phyloP scores from a whole-genome alignment of 2,113 vertebrate species.

The Muscicapa adusta region DNA sequence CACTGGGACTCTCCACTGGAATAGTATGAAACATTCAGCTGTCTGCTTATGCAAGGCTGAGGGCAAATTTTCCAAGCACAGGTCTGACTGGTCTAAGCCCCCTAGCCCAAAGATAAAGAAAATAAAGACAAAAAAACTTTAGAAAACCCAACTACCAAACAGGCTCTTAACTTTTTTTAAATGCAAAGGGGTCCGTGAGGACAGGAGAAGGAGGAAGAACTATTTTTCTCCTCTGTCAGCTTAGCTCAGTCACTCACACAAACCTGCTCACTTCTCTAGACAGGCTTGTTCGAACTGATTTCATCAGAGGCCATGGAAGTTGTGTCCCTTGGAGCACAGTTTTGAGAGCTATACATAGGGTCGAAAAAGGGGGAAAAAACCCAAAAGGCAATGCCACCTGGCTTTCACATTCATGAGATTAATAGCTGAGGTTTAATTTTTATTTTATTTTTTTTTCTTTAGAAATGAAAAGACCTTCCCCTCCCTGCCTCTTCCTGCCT shows the following conservation, averaged over 20 bases:
- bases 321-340: not conserved
- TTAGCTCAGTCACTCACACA: not conserved
- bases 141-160: not conserved
- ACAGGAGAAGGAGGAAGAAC: not conserved
- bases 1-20: not conserved
- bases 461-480: not conserved
- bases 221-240: not conserved
- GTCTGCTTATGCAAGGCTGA: not conserved
- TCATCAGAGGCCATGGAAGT: not conserved
- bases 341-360: not conserved
- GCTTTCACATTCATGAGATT: not conserved
- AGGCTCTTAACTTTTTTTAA: not conserved
- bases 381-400: not conserved
- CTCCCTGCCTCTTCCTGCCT: not conserved
- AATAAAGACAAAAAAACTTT: not conserved
- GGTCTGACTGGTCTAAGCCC: not conserved
- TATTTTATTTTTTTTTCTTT: fast-evolving
- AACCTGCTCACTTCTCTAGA: not conserved
- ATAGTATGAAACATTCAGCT: fast-evolving
- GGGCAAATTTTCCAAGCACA: not conserved
- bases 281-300: not conserved
- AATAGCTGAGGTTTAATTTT: fast-evolving
- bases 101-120: not conserved
- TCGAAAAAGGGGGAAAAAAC: fast-evolving
- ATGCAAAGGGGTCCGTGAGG: not conserved